These are phyloP conservation scores for Balaeniceps rex DNA, from an alignment of 2,113 vertebrate species.

Conservation along the genomic window DNA sequence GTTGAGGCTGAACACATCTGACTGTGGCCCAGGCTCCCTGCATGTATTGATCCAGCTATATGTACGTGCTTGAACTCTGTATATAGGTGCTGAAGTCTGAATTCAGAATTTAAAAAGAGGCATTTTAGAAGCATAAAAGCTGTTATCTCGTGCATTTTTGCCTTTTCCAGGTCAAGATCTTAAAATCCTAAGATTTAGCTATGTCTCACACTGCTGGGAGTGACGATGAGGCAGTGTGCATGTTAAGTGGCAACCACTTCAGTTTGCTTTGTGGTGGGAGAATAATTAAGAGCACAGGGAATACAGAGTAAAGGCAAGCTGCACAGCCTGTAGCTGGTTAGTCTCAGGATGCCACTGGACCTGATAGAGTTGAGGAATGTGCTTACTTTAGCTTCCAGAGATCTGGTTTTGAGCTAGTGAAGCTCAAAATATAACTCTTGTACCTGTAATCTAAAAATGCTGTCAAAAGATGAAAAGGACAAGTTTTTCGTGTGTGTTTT, in stretches of 20 bases:
- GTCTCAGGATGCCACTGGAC: not conserved
- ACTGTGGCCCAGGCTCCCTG: not conserved
- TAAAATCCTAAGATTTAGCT: not conserved
- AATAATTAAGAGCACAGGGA: not conserved
- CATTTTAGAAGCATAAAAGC: not conserved
- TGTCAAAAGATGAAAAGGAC: not conserved
- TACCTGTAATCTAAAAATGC: not conserved
- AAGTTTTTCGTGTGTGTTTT: not conserved
- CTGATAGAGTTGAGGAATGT: not conserved
- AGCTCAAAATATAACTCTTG: not conserved
- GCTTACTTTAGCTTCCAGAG: not conserved
- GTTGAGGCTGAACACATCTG: not conserved
- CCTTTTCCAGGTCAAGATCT: not conserved
- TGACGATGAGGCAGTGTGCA: not conserved
- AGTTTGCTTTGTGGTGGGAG: not conserved
- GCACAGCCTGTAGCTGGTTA: not conserved
- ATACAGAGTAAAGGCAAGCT: not conserved
- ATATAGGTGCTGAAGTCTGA: not conserved
- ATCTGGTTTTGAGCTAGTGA: not conserved
- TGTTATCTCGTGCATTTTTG: not conserved
- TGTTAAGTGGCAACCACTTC: not conserved
- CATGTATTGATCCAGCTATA: not conserved
- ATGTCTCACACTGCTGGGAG: not conserved
- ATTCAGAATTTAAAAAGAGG: not conserved
- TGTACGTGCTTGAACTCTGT: not conserved